Conservation (phyloP, 2,797 vertebrate species). For the Hipposideros larvatus region DNA sequence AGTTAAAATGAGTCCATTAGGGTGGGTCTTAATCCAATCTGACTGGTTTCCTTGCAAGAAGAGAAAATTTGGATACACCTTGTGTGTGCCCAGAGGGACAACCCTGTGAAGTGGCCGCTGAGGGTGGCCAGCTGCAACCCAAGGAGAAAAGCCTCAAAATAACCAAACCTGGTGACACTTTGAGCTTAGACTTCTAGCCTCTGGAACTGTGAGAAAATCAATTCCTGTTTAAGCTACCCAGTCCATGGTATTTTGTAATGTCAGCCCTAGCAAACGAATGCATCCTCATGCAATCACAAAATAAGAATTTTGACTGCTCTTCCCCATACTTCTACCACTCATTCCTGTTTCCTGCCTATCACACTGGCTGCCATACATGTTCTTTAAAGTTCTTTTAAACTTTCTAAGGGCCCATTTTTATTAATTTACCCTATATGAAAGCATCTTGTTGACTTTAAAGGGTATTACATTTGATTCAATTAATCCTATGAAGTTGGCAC, state of each 20-base stretch:
- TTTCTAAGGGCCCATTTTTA: background rate
- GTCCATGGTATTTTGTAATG: background rate
- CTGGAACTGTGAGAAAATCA: background rate
- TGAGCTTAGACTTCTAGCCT: background rate
- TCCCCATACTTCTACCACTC: background rate
- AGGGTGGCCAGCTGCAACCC: background rate
- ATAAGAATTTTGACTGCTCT: background rate
- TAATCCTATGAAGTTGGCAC: background rate
- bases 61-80: background rate
- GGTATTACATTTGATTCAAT: background rate
- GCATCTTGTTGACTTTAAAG: background rate
- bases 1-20: background rate
- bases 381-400: background rate
- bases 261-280: background rate
- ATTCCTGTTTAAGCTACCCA: background rate
- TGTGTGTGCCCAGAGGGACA: background rate
- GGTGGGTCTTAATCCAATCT: background rate
- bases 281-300: background rate
- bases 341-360: background rate
- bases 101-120: background rate
- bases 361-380: background rate
- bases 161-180: background rate
- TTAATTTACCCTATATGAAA: background rate
- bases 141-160: background rate
- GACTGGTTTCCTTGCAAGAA: background rate